Evolutionary conservation across 2,113 vertebrate species (phyloP).

Genomic region (Pontoporia blainvillei): DNA sequence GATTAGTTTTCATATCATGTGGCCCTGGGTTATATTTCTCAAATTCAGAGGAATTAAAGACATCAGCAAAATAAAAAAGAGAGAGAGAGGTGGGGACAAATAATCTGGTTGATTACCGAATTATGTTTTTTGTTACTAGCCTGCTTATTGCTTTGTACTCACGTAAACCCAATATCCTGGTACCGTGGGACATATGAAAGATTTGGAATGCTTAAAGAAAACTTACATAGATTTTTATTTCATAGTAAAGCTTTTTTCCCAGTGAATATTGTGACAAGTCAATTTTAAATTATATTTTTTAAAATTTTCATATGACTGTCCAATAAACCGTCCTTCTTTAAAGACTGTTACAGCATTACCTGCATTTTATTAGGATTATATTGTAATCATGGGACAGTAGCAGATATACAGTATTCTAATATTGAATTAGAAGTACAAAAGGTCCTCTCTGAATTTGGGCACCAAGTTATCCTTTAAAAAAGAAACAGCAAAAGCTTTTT

Average conservation of each 20-base stretch:
- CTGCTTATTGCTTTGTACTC: constrained; percentile 24
- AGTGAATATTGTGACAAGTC: constrained; percentile 6
- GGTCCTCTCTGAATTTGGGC: not conserved
- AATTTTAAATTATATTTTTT: not conserved
- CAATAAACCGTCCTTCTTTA: not conserved
- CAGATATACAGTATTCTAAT: not conserved
- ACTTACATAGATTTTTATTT: not conserved
- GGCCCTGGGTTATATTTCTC: constrained; percentile 40
- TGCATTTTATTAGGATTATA: not conserved
- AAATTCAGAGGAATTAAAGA: constrained; percentile 50
- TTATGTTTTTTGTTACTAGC: constrained; percentile 23
- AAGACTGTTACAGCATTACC: not conserved
- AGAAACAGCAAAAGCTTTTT: constrained; percentile 2
- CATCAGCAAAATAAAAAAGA: constrained; percentile 6
- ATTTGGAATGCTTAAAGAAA: constrained; percentile 16
- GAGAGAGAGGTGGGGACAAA: not conserved
- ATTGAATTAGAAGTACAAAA: not conserved
- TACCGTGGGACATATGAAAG: not conserved
- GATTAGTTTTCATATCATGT: constrained; percentile 8
- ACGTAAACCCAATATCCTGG: not conserved
- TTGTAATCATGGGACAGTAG: not conserved
- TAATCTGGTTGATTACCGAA: constrained; percentile 63
- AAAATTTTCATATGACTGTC: not conserved
- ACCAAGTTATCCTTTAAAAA: constrained; percentile 36
- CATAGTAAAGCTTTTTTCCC: constrained; percentile 18